A percentile compares a stretch with the other conserved stretches of the same genome.
Evolutionary conservation across 2,888 invertebrate genomes (phyloP).

Genomic region (Zygaena filipendulae): DNA sequence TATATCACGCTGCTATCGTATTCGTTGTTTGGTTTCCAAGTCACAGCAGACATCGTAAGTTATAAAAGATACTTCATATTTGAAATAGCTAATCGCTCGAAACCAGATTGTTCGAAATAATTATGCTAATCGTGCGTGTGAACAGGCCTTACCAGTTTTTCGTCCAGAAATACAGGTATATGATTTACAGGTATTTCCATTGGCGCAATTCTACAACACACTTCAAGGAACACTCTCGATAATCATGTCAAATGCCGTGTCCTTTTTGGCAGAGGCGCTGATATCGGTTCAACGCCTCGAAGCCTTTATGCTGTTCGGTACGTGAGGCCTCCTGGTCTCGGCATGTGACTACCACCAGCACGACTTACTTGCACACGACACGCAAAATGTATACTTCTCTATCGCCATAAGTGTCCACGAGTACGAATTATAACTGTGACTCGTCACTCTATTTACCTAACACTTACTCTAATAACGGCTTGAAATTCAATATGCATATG

Average conservation of each 20-base stretch:
- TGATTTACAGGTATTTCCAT: constrained; percentile 65
- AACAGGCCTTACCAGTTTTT: constrained; percentile 7
- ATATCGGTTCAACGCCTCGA: constrained; percentile 71
- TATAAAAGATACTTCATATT: constrained; percentile 4
- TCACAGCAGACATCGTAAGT: constrained; percentile 67
- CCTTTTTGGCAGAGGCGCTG: constrained; percentile 69
- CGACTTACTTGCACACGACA: constrained; percentile 15
- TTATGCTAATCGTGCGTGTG: too few species aligned
- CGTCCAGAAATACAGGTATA: constrained; percentile 14
- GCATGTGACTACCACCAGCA: constrained; percentile 9
- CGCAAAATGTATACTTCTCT: neutral
- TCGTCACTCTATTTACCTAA: constrained; percentile 17
- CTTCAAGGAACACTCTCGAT: constrained; percentile 72
- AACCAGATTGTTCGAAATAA: too few species aligned
- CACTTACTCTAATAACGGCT: too few species aligned
- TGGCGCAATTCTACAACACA: constrained; percentile 73
- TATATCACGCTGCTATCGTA: constrained; percentile 84
- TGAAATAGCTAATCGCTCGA: neutral
- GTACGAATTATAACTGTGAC: constrained; percentile 29
- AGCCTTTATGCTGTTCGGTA: constrained; percentile 68
- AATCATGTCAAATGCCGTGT: constrained; percentile 69
- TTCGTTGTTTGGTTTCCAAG: constrained; percentile 73
- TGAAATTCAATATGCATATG: too few species aligned
- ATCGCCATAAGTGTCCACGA: constrained; percentile 18
- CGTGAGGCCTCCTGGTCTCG: constrained; percentile 30